Conservation (phyloP, 2,888 invertebrate species). For the Tenthredo livida region DNA sequence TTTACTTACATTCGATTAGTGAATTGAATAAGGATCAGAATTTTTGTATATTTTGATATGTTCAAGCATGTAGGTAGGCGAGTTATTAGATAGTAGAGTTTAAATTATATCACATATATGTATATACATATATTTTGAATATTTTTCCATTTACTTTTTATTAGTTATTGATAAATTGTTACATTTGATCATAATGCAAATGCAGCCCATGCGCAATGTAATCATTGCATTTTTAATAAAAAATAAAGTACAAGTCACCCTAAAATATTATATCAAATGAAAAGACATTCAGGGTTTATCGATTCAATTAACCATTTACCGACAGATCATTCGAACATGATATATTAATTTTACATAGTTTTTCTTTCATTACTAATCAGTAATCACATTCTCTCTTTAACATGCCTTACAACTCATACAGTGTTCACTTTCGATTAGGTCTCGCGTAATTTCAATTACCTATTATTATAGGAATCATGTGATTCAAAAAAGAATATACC, state of each 20-base stretch:
- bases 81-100: not conserved
- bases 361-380: constrained; percentile 64
- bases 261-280: constrained; percentile 62
- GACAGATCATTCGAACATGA: constrained; percentile 66
- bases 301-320: constrained; percentile 59
- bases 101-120: not conserved
- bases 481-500: not conserved
- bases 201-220: constrained; percentile 76
- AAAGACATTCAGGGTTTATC: constrained; percentile 58
- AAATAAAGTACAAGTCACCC: constrained; percentile 66
- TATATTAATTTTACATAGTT: constrained; percentile 59
- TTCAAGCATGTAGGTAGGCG: not conserved
- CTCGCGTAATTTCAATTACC: constrained; percentile 61
- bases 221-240: constrained; percentile 72
- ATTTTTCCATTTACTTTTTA: constrained; percentile 73
- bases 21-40: not conserved
- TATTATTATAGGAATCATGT: not conserved
- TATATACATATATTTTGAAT: constrained; percentile 60
- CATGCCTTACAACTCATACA: constrained; percentile 69
- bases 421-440: constrained; percentile 69
- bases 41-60: not conserved
- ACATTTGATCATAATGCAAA: constrained; percentile 76
- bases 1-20: constrained; percentile 8
- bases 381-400: constrained; percentile 70
- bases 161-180: constrained; percentile 72